Base-by-base conservation (phyloP, 1,140 invertebrate species). In the Tetragnatha versicolor region DNA sequence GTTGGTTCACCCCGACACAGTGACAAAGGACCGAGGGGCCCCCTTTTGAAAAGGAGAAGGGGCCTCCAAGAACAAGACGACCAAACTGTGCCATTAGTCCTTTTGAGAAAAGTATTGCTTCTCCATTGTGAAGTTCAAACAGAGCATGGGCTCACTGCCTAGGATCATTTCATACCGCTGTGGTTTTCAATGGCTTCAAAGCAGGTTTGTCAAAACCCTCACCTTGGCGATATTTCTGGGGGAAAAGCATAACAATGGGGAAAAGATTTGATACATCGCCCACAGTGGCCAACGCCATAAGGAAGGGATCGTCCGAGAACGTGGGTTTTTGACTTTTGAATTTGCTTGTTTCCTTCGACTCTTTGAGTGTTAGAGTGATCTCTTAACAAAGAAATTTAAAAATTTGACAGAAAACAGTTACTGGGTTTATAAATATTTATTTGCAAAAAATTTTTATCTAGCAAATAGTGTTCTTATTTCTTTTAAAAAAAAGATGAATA, bases 81-180 rank as follows among this genome's bases (percentile, higher is more conserved):
- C 72, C 39, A 33, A 63, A 58, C 27, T 61, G 58, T 35, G 27
- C 53, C 39, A 61, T 73, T 73, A 73, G 39, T 37, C 55, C 37
- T 51, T 60, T 61, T 51, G 42, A 58, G 17, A 22, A 17, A 9
- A 45, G 58, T 49, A 75, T 37, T 29, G 45, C 25, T 61, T 27
- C 22, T 25, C n/a, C 29, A 55, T 70, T 70, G 68, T 70, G 12
- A 47, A 29, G 10, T 58, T 25, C 55, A 73, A 60, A 73, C 37
- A 31, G 53, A 60, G 58, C 55, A 9, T 17, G n/a, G 39, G 25
- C 69, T 45, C 33, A 45, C 27, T 70, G 29, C 47, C 33, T 12
- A 70, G 53, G 69, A 73, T 60, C 69, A 73, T 73, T 73, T 73
- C 55, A 73, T 61, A 73, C 35, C 27, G n/a, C 39, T 12, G 53